Evolutionary conservation across 2,113 vertebrate species (phyloP).

Genomic region (Rhinolophus ferrumequinum): DNA sequence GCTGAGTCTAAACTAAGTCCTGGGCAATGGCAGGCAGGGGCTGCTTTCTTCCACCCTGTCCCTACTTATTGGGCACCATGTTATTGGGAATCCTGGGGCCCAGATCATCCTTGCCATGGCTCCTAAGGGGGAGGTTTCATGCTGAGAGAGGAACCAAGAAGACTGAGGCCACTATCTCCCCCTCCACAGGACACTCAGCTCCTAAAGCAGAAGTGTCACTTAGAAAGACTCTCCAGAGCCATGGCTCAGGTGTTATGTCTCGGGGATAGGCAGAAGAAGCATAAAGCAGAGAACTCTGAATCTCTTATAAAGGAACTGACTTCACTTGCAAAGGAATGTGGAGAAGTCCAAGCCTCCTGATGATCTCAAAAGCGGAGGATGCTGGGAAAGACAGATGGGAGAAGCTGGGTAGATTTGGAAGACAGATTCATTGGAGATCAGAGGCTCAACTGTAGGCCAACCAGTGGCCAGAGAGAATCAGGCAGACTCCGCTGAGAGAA

Average conservation of each 20-base stretch:
- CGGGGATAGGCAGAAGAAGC: neutral
- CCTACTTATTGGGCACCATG: neutral
- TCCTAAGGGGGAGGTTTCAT: neutral
- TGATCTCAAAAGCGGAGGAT: neutral
- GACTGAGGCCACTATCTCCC: too few relatives aligned
- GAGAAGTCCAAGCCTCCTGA: neutral
- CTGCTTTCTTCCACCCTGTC: neutral
- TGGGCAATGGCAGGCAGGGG: neutral
- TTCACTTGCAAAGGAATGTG: neutral
- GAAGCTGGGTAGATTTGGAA: neutral
- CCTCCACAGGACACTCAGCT: neutral
- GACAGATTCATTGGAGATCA: too few relatives aligned
- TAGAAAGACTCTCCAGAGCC: neutral
- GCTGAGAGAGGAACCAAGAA: neutral
- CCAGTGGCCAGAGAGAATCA: neutral
- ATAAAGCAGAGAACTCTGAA: neutral
- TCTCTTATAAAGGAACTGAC: neutral
- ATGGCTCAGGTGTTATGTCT: neutral
- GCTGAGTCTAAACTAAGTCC: neutral
- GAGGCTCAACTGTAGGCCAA: neutral
- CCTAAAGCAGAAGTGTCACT: neutral
- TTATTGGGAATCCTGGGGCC: neutral
- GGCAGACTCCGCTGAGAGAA: neutral
- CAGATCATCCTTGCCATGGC: neutral
- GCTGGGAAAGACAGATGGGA: neutral